A percentile compares a stretch with the other conserved stretches of the same genome.
phyloP scores from a whole-genome alignment of 37 sponge, comb jelly and placozoan species.

The Hormiphora californensis region DNA sequence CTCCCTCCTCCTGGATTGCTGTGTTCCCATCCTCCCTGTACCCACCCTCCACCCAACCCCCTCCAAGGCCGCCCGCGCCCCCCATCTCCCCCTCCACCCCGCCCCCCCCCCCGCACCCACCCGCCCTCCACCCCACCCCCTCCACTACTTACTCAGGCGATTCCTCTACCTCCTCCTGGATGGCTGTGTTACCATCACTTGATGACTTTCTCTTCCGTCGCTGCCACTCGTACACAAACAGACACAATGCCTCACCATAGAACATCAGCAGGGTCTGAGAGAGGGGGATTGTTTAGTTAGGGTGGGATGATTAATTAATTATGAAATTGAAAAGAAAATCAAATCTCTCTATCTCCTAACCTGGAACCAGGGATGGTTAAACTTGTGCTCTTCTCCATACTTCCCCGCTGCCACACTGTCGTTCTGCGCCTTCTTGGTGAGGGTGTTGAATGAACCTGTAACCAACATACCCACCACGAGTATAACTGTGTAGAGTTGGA shows the following conservation, averaged over 20 bases:
- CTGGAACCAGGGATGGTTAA: conserved; percentile 59
- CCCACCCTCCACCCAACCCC: too few species aligned
- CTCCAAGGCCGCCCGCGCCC: too few species aligned
- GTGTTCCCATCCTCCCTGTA: too few species aligned
- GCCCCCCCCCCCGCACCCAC: too few species aligned
- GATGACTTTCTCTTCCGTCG: neutral
- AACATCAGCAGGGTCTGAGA: conserved; percentile 57
- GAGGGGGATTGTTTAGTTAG: too few species aligned
- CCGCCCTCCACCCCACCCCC: neutral
- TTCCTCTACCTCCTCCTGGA: neutral
- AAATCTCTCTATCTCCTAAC: too few species aligned
- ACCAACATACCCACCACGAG: conserved; percentile 52
- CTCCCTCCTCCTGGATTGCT: too few species aligned
- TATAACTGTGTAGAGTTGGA: neutral
- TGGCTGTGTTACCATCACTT: too few species aligned
- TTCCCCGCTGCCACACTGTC: neutral
- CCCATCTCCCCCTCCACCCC: too few species aligned
- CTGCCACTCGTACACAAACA: conserved; percentile 55
- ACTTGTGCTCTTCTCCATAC: conserved; percentile 24
- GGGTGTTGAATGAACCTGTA: conserved; percentile 56
- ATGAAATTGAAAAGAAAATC: too few species aligned
- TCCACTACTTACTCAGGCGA: neutral
- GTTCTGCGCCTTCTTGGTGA: conserved; percentile 57
- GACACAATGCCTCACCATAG: conserved; percentile 54
- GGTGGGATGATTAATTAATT: too few species aligned